Percentiles rank a stretch among this genome's conserved stretches.
These are phyloP conservation scores for Archocentrus centrarchus DNA, from an alignment of 2,113 vertebrate genomes.

Conservation along the genomic window DNA sequence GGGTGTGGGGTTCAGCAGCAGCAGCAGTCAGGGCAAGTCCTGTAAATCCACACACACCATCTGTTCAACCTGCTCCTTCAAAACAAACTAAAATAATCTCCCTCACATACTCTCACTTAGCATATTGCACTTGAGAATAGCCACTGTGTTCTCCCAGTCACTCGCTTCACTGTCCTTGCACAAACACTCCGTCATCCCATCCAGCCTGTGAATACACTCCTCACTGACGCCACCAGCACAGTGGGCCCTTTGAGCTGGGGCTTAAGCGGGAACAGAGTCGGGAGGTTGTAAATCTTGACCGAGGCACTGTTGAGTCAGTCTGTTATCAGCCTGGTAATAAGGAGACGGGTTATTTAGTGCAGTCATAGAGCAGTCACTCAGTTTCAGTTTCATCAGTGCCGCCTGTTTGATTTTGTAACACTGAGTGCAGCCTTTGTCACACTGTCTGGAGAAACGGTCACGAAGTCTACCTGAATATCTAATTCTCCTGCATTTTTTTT, in stretches of 20 bases:
- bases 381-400: slow-evolving; percentile 32
- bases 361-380: slow-evolving; percentile 32
- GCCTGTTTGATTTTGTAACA: slow-evolving; percentile 11
- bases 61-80: slow-evolving; percentile 40
- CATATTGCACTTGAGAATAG: slow-evolving; percentile 71
- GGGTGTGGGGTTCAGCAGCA: neutral
- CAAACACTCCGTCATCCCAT: slow-evolving; percentile 50
- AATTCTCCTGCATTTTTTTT: neutral
- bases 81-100: slow-evolving; percentile 65
- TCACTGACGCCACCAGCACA: slow-evolving; percentile 48
- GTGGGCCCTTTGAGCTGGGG: slow-evolving; percentile 66
- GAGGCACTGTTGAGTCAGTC: slow-evolving; percentile 58
- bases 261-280: slow-evolving; percentile 35
- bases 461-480: neutral
- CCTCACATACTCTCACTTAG: slow-evolving; percentile 44
- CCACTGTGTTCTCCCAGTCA: slow-evolving; percentile 51
- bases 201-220: slow-evolving; percentile 54
- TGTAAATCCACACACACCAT: slow-evolving; percentile 33
- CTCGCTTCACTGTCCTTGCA: slow-evolving; percentile 50
- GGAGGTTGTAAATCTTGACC: slow-evolving; percentile 59
- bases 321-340: slow-evolving; percentile 59
- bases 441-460: neutral
- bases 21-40: slow-evolving; percentile 20
- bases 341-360: slow-evolving; percentile 27
- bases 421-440: slow-evolving; percentile 27